Evolutionary conservation across 2,113 vertebrate genomes (phyloP), one percentile per base, ranked within the genome.

Genomic region (Sinosuthora webbiana): DNA sequence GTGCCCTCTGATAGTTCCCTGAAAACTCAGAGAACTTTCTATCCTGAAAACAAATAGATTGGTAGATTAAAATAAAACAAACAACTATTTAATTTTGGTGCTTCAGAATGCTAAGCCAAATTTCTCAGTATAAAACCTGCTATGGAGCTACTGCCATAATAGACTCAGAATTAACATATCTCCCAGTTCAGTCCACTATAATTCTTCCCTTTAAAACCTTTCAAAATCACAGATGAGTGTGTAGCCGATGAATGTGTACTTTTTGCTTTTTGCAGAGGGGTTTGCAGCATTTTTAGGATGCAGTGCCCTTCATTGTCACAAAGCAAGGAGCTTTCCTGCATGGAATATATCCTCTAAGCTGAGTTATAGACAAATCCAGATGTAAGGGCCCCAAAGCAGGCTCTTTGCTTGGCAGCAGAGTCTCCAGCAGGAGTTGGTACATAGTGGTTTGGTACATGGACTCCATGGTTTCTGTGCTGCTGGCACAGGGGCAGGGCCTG

Each of bases 391-490:
- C 19, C 52, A 59, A 12, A 41, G 31, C 37, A 52, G 17, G 2
- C 31, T 17, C 13, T n/a, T 49, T 49, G 7, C 22, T 62, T 63
- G 20, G 24, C 33, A 47, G n/a, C 55, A 74, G 73, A 39, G 42
- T 6, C 49, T 55, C 31, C 15, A 49, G 10, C 76, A 59, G 53
- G 27, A 44, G 39, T 0, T 78, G 59, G 39, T 6, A 12, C 1
- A 1, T 1, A 7, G 11, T 7, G n/a, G 5, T 55, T 53, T 6
- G 9, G n/a, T n/a, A n/a, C n/a, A n/a, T n/a, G n/a, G n/a, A 12
- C 53, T 55, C 45, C 44, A 27, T 2, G 22, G 80, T 39, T 59
- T 49, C 75, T 59, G 35, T 33, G n/a, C 31, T 49, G 49, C 64
- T 73, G 39, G 42, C 23, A 25, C 37, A n/a, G 31, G 23, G 13